Evolutionary conservation across 2,113 vertebrate genomes (phyloP), one percentile per base, ranked within the genome.

Genomic region (Atherinomorus stipes): DNA sequence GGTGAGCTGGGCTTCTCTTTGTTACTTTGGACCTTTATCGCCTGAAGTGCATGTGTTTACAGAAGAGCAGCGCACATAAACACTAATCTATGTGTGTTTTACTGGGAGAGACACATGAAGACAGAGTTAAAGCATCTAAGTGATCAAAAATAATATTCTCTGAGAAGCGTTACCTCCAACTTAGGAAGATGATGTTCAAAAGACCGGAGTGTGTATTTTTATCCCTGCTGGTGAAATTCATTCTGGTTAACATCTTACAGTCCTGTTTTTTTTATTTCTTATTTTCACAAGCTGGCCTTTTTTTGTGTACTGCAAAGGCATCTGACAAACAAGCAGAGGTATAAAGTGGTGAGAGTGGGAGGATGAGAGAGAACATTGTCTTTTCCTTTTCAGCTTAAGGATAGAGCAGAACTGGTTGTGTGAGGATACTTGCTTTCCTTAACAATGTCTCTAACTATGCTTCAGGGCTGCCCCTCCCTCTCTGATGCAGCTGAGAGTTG

Each of bases 311-410:
- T 65, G 85, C 67, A 51, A 61, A 85, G 58, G 64, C 83, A 81
- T 81, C 72, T 84, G 78, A 68, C 83, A 83, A 90, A 86, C 81
- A 88, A 86, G 83, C 86, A 83, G 81, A 84, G 74, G 89, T 91
- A 84, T 79, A 84, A 89, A 88, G 84, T 78, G 78, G 73, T 87
- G 77, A 71, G 85, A 83, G 87, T 91, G 87, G 91, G 88, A 85
- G 89, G 91, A 90, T 91, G 85, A 91, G 84, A 90, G 72, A 76
- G 87, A 91, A 92, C 91, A 87, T 87, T 91, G 86, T 90, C 84
- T 90, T 90, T 85, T 90, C 80, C 81, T 82, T 76, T 77, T 71
- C 83, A 84, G 85, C 80, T 82, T 71, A 88, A 83, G 86, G 83
- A 90, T 78, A 78, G 76, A 84, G 78, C 73, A 80, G 84, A 90